Conservation (phyloP, 2,888 invertebrate genomes). For the Dasysyrphus tricinctus region DNA sequence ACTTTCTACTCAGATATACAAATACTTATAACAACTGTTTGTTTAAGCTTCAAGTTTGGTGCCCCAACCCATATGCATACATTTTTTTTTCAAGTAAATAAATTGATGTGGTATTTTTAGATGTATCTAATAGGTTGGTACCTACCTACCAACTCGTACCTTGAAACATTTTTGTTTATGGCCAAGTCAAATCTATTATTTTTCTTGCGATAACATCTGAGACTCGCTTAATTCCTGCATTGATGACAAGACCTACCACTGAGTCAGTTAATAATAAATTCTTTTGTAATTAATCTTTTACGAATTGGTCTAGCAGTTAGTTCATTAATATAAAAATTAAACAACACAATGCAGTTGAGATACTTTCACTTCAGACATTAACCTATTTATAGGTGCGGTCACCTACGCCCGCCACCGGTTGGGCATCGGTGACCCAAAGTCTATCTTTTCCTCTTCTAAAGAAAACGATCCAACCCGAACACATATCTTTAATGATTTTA, state of each 20-base stretch:
- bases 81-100: no score
- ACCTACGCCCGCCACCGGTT: conserved; percentile 10
- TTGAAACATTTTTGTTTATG: no score
- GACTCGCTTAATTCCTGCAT: neutral
- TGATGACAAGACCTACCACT: neutral
- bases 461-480: neutral
- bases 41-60: no score
- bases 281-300: conserved; percentile 18
- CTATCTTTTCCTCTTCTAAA: neutral
- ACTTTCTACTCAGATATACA: no score
- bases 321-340: neutral
- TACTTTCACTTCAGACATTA: conserved; percentile 47
- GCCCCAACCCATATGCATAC: no score
- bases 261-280: neutral
- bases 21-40: no score
- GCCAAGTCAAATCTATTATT: neutral
- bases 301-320: neutral
- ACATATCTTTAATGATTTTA: neutral
- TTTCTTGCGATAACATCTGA: neutral
- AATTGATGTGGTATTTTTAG: no score
- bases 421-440: neutral
- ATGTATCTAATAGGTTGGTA: no score
- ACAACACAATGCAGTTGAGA: neutral
- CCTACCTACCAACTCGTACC: no score
- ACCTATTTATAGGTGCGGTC: neutral